A percentile compares a stretch with the other conserved stretches of the same genome.
phyloP scores from a whole-genome alignment of 2,113 vertebrate genomes.

The Mustela lutreola region DNA sequence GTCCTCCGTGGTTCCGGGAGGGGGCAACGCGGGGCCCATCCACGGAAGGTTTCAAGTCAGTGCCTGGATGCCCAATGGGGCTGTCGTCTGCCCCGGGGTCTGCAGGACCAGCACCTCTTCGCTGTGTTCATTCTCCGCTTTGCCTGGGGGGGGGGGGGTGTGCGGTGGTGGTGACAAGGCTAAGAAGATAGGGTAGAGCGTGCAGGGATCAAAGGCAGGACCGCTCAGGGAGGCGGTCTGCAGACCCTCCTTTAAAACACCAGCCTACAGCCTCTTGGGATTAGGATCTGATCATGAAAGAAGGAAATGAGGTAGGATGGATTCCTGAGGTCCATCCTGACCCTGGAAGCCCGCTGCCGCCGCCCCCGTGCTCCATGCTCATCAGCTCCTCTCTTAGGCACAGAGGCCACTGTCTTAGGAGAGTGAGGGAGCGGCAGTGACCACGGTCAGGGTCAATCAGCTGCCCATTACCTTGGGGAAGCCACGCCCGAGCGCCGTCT shows the following conservation, averaged over 20 bases:
- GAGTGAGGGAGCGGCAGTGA: not conserved
- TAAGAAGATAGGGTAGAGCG: not conserved
- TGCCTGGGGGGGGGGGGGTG: not conserved
- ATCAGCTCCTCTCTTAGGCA: not conserved
- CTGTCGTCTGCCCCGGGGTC: not conserved
- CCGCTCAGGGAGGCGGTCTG: not conserved
- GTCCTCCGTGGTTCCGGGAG: not conserved
- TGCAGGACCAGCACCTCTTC: not conserved
- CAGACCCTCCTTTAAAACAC: not conserved
- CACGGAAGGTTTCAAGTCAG: not conserved
- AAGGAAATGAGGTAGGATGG: not conserved
- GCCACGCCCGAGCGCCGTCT: no score
- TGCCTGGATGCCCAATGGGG: not conserved
- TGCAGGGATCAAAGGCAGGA: not conserved
- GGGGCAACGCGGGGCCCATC: not conserved
- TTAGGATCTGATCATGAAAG: not conserved
- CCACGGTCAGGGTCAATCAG: rapidly evolving
- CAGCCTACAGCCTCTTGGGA: not conserved
- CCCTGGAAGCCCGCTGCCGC: not conserved
- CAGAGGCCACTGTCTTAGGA: no score
- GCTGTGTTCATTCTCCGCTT: not conserved
- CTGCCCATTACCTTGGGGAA: rapidly evolving
- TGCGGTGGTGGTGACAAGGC: not conserved
- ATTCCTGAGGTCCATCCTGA: not conserved
- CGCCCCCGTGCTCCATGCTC: not conserved